Conservation (phyloP, 2,797 vertebrate genomes). For the Lacerta viridis region DNA sequence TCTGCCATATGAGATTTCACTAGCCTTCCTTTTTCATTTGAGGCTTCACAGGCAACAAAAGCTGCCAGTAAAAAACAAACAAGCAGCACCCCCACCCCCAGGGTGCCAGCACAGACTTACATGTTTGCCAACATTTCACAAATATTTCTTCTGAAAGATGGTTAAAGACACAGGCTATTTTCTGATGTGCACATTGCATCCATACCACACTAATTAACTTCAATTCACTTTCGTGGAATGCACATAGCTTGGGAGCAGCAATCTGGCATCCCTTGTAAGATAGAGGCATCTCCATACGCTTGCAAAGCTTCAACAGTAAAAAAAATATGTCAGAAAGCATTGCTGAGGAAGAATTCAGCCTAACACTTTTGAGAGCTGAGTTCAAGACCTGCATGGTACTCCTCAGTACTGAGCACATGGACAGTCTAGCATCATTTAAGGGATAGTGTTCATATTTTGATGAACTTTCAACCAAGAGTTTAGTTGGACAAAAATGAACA, state of each 20-base stretch:
- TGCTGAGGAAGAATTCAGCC: background rate
- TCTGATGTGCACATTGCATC: too few relatives aligned
- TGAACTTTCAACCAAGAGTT: background rate
- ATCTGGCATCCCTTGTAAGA: background rate
- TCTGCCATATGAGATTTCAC: background rate
- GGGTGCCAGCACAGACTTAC: background rate
- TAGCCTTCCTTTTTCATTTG: constrained; percentile 2
- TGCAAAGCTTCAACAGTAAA: background rate
- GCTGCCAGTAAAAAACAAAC: background rate
- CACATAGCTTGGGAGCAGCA: background rate
- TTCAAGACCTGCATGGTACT: background rate
- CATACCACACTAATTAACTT: constrained; percentile 21
- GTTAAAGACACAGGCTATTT: too few relatives aligned
- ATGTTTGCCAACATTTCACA: background rate
- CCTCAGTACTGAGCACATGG: background rate
- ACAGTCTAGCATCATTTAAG: background rate
- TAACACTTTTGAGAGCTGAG: too few relatives aligned
- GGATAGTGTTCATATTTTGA: background rate
- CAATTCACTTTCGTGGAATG: background rate
- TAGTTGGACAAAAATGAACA: background rate
- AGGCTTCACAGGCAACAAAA: background rate
- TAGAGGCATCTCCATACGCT: background rate
- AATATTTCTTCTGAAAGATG: background rate
- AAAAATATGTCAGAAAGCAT: background rate
- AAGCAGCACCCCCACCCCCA: background rate